phyloP scores from a whole-genome alignment of 2,888 invertebrate species.

The Neuroscelio doddi region DNA sequence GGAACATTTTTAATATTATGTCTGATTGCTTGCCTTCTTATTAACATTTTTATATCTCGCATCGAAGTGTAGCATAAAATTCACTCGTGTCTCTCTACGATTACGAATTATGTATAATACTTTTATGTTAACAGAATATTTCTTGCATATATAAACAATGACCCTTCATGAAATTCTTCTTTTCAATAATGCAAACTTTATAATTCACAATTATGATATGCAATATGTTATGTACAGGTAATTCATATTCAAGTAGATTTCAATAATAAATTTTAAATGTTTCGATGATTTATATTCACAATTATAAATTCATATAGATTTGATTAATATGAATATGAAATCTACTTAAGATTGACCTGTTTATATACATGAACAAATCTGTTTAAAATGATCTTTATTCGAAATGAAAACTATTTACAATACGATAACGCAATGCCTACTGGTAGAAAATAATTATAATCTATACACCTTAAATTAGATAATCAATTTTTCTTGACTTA shows the following conservation, averaged over 20 bases:
- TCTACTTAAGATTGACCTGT: not conserved
- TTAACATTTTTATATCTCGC: no score
- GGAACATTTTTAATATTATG: constrained; percentile 1
- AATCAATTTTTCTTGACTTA: constrained; percentile 5
- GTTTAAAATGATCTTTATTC: constrained; percentile 1
- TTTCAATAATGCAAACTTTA: no score
- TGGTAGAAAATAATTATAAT: constrained; percentile 10
- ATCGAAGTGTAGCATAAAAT: constrained; percentile 1
- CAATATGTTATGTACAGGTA: no score
- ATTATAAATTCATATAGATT: no score
- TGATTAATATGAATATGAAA: not conserved
- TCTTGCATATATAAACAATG: not conserved
- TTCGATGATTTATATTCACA: no score
- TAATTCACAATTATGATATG: no score
- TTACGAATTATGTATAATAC: constrained; percentile 5
- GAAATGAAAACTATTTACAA: constrained; percentile 15
- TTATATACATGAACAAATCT: constrained; percentile 2
- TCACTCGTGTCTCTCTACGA: not conserved
- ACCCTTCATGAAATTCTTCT: not conserved
- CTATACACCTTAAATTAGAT: constrained; percentile 12
- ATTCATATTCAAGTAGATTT: no score
- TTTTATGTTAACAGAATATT: not conserved
- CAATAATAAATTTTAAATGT: no score
- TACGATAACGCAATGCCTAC: not conserved
- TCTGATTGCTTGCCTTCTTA: constrained; percentile 2